Base-by-base conservation (phyloP, 2,797 vertebrate species). In the Syngnathus rostellatus region DNA sequence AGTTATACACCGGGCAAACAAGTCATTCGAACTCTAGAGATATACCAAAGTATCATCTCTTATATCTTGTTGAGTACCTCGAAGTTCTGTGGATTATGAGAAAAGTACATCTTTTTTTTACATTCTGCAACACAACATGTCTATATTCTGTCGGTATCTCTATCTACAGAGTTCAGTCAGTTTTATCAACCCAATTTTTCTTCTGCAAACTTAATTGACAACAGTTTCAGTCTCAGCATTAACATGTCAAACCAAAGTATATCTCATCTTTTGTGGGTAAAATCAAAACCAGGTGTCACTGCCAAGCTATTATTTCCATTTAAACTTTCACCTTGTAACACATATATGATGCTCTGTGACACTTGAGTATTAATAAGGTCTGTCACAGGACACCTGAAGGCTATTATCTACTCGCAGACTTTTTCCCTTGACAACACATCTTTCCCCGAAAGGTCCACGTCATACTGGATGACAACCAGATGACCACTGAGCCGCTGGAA, bases 391-490 rank as follows among this genome's bases (percentile, higher is more conserved):
- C 60, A 70, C 54, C 55, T 72, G 11, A 19, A 59, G 45, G 57
- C 39, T 45, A 21, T 63, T 41, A 38, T 16, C 57, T 21, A 11
- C 46, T 63, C 59, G 62, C 11, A 65, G 67, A 64, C 10, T 4
- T 64, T 74, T 66, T 71, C 19, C 45, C 63, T 31, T 60, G 40
- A 43, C 62, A 50, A 68, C 23, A 71, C 38, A 68, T 21, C 39
- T n/a, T 61, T 40, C n/a, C 38, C 60, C 8, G 21, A 62, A 62
- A 43, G 12, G n/a, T 62, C 10, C 39, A 61, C 72, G 71, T 77
- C 60, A 66, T 70, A 38, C 73, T 66, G 60, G 70, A 80, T 80
- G 68, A 81, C 64, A 85, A 80, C 73, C 80, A 85, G 77, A 83
- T 80, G 74, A 80, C 8, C 9, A 71, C 67, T 75, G 60, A 73